A percentile compares a stretch with the other conserved stretches of the same genome.
These are phyloP conservation scores for Moxostoma hubbsi DNA, from an alignment of 2,797 vertebrate species.

Conservation along the genomic window DNA sequence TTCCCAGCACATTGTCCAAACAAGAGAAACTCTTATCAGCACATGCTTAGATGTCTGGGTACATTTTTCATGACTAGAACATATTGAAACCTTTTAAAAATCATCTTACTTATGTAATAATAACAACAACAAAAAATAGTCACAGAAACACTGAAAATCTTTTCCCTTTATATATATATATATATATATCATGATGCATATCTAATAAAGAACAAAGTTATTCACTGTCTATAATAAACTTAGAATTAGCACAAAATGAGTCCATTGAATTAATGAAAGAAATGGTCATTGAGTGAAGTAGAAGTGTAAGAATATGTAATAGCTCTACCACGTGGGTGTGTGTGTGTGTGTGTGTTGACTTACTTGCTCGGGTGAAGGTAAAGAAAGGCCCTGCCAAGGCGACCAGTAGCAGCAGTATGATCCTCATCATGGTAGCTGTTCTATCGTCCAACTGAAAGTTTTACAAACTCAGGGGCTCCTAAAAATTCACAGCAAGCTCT, in stretches of 20 bases:
- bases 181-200: too few species aligned
- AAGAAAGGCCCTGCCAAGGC: constrained; percentile 75
- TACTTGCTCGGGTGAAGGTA: constrained; percentile 75
- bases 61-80: not conserved
- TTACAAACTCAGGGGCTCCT: constrained; percentile 55
- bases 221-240: too few species aligned
- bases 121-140: not conserved
- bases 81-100: not conserved
- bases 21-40: constrained; percentile 39
- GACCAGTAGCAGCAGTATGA: constrained; percentile 74
- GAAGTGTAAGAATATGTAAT: not conserved
- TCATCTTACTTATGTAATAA: not conserved
- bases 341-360: constrained; percentile 63
- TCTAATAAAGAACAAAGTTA: too few species aligned
- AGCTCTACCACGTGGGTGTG: too few species aligned
- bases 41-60: not conserved
- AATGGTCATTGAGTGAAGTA: too few species aligned
- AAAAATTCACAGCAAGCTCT: constrained; percentile 60
- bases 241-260: not conserved
- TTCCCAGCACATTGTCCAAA: constrained; percentile 53
- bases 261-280: not conserved
- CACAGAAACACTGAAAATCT: not conserved
- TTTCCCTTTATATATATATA: too few species aligned
- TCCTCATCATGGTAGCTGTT: constrained; percentile 70
- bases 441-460: constrained; percentile 61